These are phyloP conservation scores for Mesorhabditis belari DNA, from an alignment of 2,888 invertebrate species.

Conservation along the genomic window DNA sequence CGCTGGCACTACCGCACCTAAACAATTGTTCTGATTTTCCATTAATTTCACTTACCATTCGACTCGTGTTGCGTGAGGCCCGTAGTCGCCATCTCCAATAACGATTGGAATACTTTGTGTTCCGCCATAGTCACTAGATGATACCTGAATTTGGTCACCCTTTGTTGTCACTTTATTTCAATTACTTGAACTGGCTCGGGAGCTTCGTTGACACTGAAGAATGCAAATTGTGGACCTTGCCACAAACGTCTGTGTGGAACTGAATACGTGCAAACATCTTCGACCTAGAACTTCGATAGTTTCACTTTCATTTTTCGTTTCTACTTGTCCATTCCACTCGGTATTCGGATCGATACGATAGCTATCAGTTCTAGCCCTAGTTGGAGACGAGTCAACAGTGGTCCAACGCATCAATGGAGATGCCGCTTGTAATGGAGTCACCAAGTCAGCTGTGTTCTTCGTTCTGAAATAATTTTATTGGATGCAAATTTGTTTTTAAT, in stretches of 20 bases:
- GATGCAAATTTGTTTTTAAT: constrained; percentile 53
- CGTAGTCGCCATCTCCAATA: background rate
- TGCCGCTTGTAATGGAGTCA: constrained; percentile 21
- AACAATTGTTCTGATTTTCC: background rate
- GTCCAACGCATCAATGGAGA: constrained; percentile 20
- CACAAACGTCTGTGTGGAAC: constrained; percentile 84
- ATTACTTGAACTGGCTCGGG: no score
- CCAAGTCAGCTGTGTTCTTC: constrained; percentile 32
- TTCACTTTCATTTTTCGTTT: background rate
- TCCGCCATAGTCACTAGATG: background rate
- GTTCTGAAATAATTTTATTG: constrained; percentile 22
- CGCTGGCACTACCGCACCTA: background rate
- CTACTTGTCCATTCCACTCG: background rate
- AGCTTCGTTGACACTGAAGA: constrained; percentile 59
- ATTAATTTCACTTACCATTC: background rate
- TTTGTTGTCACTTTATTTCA: no score
- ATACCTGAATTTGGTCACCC: constrained; percentile 59
- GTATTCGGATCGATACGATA: background rate
- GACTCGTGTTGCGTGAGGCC: background rate
- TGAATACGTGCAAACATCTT: constrained; percentile 67
- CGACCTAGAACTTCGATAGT: background rate
- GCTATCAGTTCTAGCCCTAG: background rate
- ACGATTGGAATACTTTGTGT: background rate
- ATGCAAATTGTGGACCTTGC: constrained; percentile 99
- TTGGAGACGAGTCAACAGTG: constrained; percentile 1